Evolutionary conservation across 2,797 vertebrate species (phyloP), one percentile per base, ranked within the genome.

Genomic region (Sebastes nivosus): DNA sequence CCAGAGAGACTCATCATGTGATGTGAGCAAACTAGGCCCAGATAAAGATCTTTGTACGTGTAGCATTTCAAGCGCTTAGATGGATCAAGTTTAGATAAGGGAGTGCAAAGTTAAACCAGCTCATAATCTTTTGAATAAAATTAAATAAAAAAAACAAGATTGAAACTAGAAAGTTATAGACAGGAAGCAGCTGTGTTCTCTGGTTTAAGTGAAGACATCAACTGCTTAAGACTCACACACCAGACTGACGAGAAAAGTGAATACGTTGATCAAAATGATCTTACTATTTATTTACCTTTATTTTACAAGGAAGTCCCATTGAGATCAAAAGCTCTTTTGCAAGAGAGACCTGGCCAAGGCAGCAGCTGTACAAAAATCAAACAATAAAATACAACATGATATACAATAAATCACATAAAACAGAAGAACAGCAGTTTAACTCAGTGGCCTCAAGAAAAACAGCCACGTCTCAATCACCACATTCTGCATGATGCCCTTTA

Each of bases 181-280:
- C 27, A 16, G 10, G 18, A n/a, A n/a, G 11, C n/a, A 36, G 61
- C n/a, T 7, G 10, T 20, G 22, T 55, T 36, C 5, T 6, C 42
- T 18, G 18, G 42, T 38, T 65, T 42, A 57, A 29, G 1, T 6
- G 24, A 27, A 58, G 24, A 58, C 2, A 8, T 30, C 60, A 34
- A 34, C 1, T 11, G 9, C 32, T 8, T 64, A 16, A 0, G 36
- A 58, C n/a, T 1, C 1, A 20, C 8, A 0, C 5, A 25, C 64
- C 27, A 64, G 16, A 65, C n/a, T 46, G 52, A 29, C 2, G 58
- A 11, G 5, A 9, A 25, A 64, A 9, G 12, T 8, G 7, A 6
- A 5, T 18, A 8, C 10, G 18, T 9, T 60, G 55, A 36, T 3
- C 7, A 24, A 36, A 63, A 36, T 11, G 1, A 13, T 4, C 7